phyloP scores from a whole-genome alignment of 1,140 invertebrate species.

The Pinna nobilis region DNA sequence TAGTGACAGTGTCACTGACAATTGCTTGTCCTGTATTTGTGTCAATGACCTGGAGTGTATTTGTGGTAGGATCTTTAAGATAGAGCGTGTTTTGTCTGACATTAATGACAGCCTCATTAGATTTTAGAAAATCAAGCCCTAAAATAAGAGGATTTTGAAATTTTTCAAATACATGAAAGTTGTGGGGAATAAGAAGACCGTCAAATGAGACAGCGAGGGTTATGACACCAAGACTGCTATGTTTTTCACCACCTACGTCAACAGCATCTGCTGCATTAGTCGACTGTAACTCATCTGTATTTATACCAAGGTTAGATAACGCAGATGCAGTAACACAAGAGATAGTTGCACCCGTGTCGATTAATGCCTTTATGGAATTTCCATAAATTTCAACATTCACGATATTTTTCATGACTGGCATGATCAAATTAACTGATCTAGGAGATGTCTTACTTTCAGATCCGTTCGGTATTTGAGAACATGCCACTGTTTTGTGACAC shows the following conservation, averaged over 20 bases:
- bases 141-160: conserved; percentile 35
- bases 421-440: no score
- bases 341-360: conserved; percentile 38
- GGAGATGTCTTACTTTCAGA: background rate
- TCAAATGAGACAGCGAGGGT: conserved; percentile 8
- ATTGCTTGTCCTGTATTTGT: background rate
- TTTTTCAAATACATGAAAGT: conserved; percentile 28
- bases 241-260: conserved; percentile 14
- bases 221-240: conserved; percentile 16
- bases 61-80: background rate
- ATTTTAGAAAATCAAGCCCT: conserved; percentile 9
- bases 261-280: background rate
- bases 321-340: conserved; percentile 1
- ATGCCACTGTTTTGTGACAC: no score
- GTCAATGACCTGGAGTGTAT: background rate
- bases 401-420: no score
- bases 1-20: background rate
- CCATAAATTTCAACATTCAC: conserved; percentile 23
- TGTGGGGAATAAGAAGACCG: background rate
- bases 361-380: conserved; percentile 14
- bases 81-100: background rate
- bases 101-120: conserved; percentile 1
- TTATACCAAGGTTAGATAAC: background rate
- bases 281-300: background rate
- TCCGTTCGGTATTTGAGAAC: background rate